These are phyloP conservation scores for mouse (Mus musculus) DNA, from an alignment of 2,113 vertebrate genomes.

Conservation along the genomic window DNA sequence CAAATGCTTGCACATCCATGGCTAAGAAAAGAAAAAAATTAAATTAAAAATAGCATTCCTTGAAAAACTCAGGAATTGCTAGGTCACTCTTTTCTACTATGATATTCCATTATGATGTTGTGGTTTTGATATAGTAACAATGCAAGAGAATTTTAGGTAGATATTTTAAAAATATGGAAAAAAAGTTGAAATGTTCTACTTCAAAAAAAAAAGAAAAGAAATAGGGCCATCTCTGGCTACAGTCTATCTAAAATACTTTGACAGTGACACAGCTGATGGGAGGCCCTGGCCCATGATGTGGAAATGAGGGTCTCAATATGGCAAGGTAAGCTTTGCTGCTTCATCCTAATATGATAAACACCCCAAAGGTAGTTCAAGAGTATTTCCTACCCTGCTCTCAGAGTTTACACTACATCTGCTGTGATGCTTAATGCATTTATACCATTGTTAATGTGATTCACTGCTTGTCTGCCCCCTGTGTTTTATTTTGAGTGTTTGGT, in stretches of 20 bases:
- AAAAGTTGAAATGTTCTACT: constrained; percentile 3
- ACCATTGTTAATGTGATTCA: not conserved
- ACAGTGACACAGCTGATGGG: not conserved
- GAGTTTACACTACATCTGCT: not conserved
- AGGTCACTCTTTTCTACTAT: not conserved
- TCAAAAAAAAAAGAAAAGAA: not conserved
- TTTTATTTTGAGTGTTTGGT: not conserved
- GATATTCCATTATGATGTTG: not conserved
- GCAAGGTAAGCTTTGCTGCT: not conserved
- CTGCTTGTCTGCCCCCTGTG: not conserved
- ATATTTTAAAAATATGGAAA: not conserved
- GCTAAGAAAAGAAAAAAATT: constrained; percentile 86
- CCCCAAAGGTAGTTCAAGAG: not conserved
- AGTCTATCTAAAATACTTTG: too few relatives aligned
- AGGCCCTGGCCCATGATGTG: not conserved
- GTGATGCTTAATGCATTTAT: not conserved
- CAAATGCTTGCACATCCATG: constrained; percentile 98
- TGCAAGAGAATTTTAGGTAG: not conserved
- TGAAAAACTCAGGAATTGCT: constrained; percentile 41
- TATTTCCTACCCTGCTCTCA: not conserved
- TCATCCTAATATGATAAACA: not conserved
- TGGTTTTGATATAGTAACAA: not conserved
- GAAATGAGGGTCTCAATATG: not conserved
- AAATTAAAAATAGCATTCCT: constrained; percentile 69
- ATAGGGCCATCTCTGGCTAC: not conserved